Conservation (phyloP, 2,113 vertebrate genomes). For the Centropus unirufus region DNA sequence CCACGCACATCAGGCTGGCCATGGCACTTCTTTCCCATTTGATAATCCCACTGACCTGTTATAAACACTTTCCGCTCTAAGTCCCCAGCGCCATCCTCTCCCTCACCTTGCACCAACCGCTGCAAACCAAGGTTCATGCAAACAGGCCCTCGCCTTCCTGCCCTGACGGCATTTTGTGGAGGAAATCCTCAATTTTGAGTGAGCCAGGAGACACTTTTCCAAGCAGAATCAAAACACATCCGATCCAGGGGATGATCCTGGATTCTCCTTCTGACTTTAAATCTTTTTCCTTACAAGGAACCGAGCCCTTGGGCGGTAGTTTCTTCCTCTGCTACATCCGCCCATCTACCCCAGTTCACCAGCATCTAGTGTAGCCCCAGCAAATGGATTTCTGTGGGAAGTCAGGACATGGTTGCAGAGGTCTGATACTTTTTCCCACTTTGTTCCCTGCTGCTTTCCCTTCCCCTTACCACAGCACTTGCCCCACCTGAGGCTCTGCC, state of each 20-base stretch:
- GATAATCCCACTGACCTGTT: neutral
- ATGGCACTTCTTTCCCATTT: neutral
- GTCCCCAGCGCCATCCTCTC: neutral
- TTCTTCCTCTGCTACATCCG: neutral
- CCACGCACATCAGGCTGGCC: neutral
- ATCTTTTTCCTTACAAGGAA: neutral
- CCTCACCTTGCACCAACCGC: neutral
- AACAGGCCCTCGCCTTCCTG: neutral
- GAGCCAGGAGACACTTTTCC: neutral
- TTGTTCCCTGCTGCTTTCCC: neutral
- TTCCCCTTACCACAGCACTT: neutral
- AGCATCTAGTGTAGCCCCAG: neutral
- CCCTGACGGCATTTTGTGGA: rapidly evolving
- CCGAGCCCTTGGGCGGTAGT: neutral
- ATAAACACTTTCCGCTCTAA: neutral
- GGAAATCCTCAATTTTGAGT: neutral
- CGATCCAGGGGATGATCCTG: neutral
- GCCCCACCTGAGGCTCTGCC: neutral
- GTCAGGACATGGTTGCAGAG: neutral
- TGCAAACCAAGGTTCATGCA: neutral
- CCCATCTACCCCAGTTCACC: rapidly evolving
- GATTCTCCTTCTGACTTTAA: neutral
- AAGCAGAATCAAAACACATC: neutral
- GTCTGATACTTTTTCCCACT: neutral
- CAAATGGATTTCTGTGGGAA: neutral